Evolutionary conservation across 2,888 invertebrate genomes (phyloP).

Genomic region (Nomada lathburiana): DNA sequence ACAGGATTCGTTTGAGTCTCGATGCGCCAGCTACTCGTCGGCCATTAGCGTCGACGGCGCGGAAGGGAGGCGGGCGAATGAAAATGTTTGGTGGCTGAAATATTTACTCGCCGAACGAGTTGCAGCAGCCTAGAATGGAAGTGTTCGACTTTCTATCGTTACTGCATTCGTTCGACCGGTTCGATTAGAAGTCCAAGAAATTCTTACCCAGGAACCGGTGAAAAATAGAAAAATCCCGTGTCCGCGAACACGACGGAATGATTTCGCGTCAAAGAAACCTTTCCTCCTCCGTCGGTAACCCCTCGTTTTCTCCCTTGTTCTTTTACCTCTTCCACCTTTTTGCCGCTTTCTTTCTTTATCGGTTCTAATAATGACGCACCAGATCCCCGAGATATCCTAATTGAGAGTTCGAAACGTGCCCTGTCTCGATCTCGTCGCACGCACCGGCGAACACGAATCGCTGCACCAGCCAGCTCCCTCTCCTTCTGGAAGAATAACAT

Average conservation of each 20-base stretch:
- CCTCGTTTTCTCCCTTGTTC: neutral
- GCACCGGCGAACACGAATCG: conserved; percentile 66
- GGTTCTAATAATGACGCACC: conserved; percentile 52
- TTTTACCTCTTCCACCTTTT: neutral
- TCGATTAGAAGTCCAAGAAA: neutral
- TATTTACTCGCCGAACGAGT: neutral
- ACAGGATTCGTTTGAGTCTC: conserved; percentile 16
- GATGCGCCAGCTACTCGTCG: neutral
- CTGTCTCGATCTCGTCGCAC: conserved; percentile 77
- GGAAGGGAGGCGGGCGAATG: neutral
- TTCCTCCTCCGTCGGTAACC: no score
- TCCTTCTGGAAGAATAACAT: conserved; percentile 62
- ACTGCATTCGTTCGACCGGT: neutral
- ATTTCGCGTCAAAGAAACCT: neutral
- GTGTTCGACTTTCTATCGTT: neutral
- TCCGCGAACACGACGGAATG: neutral
- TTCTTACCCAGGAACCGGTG: no score
- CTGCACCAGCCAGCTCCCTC: conserved; percentile 12
- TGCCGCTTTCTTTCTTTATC: conserved; percentile 18
- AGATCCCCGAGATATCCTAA: conserved; percentile 67
- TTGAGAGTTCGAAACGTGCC: conserved; percentile 76
- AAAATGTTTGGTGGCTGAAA: neutral
- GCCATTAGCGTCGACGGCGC: neutral
- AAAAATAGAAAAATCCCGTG: neutral
- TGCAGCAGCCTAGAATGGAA: neutral